phyloP scores from a whole-genome alignment of 2,888 invertebrate genomes.

The Plagodis pulveraria region DNA sequence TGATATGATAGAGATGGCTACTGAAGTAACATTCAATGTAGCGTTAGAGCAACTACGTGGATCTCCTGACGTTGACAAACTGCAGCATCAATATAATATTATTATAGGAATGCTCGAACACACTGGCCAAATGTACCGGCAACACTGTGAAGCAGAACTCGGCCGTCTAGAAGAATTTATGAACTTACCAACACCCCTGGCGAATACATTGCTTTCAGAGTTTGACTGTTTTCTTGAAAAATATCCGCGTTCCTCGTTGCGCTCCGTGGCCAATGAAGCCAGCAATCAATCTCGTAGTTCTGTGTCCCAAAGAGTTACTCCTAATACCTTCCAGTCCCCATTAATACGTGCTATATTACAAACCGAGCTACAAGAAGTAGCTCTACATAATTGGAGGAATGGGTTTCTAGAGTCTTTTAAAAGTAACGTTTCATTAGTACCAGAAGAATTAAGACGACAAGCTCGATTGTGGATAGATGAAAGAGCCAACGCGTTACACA shows the following conservation, averaged over 20 bases:
- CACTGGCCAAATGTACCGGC: slow-evolving; percentile 53
- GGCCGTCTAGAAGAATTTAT: slow-evolving; percentile 63
- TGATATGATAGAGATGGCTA: slow-evolving; percentile 60
- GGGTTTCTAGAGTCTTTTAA: slow-evolving; percentile 71
- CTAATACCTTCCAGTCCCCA: slow-evolving; percentile 33
- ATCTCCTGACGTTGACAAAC: slow-evolving; percentile 59
- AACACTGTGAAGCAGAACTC: slow-evolving; percentile 62
- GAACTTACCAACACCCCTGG: slow-evolving; percentile 53
- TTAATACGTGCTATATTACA: slow-evolving; percentile 59
- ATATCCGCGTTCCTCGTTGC: slow-evolving; percentile 46
- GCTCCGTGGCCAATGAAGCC: slow-evolving; percentile 17
- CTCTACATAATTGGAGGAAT: slow-evolving; percentile 66
- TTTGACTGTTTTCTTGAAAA: slow-evolving; percentile 64
- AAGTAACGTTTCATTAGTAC: slow-evolving; percentile 53
- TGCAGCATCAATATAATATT: slow-evolving; percentile 53
- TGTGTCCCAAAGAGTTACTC: slow-evolving; percentile 26
- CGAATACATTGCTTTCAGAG: slow-evolving; percentile 62
- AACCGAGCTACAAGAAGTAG: slow-evolving; percentile 61
- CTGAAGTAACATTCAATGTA: slow-evolving; percentile 63
- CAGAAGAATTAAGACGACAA: slow-evolving; percentile 59
- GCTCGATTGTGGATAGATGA: slow-evolving; percentile 65
- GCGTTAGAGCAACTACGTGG: slow-evolving; percentile 61
- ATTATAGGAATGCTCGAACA: slow-evolving; percentile 51
- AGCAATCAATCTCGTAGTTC: slow-evolving; percentile 17
- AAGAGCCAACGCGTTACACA: slow-evolving; percentile 52